phyloP scores from a whole-genome alignment of 2,113 vertebrate genomes.

The Alaudala cheleensis region DNA sequence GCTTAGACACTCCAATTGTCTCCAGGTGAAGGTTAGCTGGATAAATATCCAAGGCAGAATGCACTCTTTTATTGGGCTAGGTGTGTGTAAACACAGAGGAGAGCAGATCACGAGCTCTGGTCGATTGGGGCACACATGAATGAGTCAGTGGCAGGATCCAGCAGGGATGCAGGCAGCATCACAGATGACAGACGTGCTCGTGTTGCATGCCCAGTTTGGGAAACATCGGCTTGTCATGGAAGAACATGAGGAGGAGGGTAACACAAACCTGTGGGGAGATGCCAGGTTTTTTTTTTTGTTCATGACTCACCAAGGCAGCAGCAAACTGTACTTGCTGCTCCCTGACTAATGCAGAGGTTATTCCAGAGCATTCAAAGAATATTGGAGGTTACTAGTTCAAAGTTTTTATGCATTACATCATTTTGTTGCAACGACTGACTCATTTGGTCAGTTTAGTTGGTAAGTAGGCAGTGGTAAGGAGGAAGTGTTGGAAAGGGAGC shows the following conservation, averaged over 20 bases:
- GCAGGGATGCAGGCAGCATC: not conserved
- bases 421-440: constrained; percentile 63
- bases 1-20: not conserved
- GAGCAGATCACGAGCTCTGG: not conserved
- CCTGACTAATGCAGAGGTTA: constrained; percentile 52
- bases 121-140: not conserved
- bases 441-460: constrained; percentile 70
- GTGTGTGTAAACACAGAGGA: not conserved
- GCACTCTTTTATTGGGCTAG: not conserved
- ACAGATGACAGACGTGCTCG: not conserved
- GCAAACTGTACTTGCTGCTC: constrained; percentile 52
- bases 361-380: constrained; percentile 35
- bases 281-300: constrained; percentile 37
- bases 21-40: not conserved
- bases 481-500: constrained; percentile 1
- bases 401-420: constrained; percentile 69
- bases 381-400: constrained; percentile 64
- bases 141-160: not conserved
- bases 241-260: constrained; percentile 31
- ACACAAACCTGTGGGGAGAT: constrained; percentile 3
- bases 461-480: constrained; percentile 48
- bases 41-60: not conserved
- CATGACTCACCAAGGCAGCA: constrained; percentile 55
- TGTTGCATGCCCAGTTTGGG: not conserved
- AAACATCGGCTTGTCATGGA: constrained; percentile 7